phyloP scores from a whole-genome alignment of 2,888 invertebrate genomes.

The Allolobophora icterica region DNA sequence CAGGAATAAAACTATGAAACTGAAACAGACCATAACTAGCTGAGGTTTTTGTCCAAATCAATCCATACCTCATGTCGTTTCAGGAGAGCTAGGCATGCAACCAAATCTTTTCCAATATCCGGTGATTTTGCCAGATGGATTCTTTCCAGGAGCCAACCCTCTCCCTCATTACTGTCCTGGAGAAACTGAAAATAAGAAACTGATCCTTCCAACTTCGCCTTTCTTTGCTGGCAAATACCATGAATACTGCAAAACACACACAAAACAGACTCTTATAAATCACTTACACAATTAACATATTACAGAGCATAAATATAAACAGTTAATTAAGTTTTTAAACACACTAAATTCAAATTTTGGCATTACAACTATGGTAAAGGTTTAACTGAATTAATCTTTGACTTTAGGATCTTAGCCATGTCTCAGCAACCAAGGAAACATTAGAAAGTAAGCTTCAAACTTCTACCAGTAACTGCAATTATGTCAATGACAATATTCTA shows the following conservation, averaged over 20 bases:
- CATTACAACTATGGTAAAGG: not conserved
- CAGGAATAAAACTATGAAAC: not conserved
- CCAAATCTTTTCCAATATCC: constrained; percentile 90
- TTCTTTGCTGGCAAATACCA: constrained; percentile 77
- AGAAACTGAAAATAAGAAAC: constrained; percentile 92
- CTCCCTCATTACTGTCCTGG: constrained; percentile 96
- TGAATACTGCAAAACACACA: constrained; percentile 73
- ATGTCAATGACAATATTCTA: not conserved
- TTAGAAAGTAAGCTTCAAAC: not conserved
- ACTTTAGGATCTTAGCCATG: too few relatives aligned
- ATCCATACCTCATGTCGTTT: constrained; percentile 86
- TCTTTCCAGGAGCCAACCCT: constrained; percentile 94
- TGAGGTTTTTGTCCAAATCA: not conserved
- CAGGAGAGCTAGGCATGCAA: constrained; percentile 84
- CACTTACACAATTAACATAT: not conserved
- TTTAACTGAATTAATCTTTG: not conserved
- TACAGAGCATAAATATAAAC: not conserved
- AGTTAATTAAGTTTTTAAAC: not conserved
- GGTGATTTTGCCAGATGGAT: constrained; percentile 89
- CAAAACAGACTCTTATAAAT: not conserved
- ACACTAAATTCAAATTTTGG: not conserved
- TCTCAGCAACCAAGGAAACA: too few relatives aligned
- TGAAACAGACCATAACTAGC: not conserved
- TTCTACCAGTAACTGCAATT: not conserved
- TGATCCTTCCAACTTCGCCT: constrained; percentile 86